A percentile compares a stretch with the other conserved stretches of the same genome.
Conservation (phyloP, 1,140 invertebrate species). For the Tenebrio molitor region DNA sequence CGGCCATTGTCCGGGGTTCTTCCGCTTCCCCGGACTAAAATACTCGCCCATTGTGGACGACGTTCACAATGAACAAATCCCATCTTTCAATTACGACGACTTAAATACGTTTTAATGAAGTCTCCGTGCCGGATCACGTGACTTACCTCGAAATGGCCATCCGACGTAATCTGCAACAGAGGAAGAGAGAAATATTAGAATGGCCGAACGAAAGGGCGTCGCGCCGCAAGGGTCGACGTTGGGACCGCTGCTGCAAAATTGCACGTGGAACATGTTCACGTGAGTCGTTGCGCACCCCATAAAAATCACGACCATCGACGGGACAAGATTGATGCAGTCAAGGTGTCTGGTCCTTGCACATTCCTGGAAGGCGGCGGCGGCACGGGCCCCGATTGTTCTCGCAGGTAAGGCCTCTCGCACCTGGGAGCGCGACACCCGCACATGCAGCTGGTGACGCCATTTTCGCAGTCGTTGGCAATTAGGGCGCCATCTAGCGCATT, state of each 20-base stretch:
- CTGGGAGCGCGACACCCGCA: neutral
- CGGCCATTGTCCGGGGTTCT: constrained; percentile 57
- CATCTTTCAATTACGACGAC: constrained; percentile 58
- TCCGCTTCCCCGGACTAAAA: constrained; percentile 54
- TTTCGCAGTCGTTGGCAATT: constrained; percentile 2
- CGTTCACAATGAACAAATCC: constrained; percentile 58
- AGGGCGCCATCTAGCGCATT: constrained; percentile 47
- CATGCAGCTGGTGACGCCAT: neutral
- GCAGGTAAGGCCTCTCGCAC: constrained; percentile 18
- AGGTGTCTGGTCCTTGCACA: constrained; percentile 38
- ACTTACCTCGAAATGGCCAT: constrained; percentile 24
- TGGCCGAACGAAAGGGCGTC: too few relatives aligned
- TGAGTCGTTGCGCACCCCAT: constrained; percentile 1
- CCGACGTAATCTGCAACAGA: constrained; percentile 9
- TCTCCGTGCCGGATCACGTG: constrained; percentile 21
- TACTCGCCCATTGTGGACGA: constrained; percentile 53
- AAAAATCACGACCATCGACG: constrained; percentile 48
- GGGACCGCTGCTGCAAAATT: too few relatives aligned
- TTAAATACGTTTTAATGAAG: constrained; percentile 59
- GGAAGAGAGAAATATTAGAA: too few relatives aligned
- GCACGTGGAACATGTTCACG: too few relatives aligned
- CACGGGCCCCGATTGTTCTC: constrained; percentile 1
- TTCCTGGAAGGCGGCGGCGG: constrained; percentile 32
- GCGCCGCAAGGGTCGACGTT: too few relatives aligned
- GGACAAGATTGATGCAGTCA: constrained; percentile 48